A percentile compares a stretch with the other conserved stretches of the same genome.
Evolutionary conservation across 2,888 invertebrate species (phyloP).

Genomic region (Tridacna gigas): DNA sequence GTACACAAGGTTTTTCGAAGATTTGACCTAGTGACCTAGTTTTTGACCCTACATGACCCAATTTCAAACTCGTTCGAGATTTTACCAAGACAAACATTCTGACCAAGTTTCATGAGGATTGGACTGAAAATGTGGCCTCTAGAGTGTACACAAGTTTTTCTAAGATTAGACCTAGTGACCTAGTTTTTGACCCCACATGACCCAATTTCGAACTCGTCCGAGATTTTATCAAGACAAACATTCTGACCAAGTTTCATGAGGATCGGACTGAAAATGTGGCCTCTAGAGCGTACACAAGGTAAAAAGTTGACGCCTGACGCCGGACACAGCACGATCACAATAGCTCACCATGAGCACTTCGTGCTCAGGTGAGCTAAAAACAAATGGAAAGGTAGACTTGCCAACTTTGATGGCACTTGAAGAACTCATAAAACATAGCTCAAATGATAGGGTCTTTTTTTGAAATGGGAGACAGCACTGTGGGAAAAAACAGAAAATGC

Average conservation of each 20-base stretch:
- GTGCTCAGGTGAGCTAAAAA: neutral
- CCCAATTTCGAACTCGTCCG: neutral
- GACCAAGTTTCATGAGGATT: neutral
- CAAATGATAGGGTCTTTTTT: no score
- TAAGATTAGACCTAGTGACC: neutral
- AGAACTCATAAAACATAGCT: no score
- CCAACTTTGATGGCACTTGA: no score
- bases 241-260: neutral
- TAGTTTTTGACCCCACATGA: neutral
- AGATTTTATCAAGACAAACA: neutral
- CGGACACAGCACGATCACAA: neutral
- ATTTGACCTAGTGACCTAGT: neutral
- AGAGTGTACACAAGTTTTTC: neutral
- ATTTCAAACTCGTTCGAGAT: neutral
- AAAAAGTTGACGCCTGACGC: neutral
- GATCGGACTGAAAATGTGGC: neutral
- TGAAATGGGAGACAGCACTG: no score
- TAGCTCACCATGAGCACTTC: neutral
- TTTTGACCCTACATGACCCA: neutral
- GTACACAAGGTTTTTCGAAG: neutral
- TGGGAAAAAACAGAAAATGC: no score
- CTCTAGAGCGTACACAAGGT: neutral
- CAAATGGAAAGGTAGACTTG: no score
- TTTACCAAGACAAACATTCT: neutral
- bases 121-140: neutral